Conservation (phyloP, 2,113 vertebrate species). For the Podarcis raffonei region DNA sequence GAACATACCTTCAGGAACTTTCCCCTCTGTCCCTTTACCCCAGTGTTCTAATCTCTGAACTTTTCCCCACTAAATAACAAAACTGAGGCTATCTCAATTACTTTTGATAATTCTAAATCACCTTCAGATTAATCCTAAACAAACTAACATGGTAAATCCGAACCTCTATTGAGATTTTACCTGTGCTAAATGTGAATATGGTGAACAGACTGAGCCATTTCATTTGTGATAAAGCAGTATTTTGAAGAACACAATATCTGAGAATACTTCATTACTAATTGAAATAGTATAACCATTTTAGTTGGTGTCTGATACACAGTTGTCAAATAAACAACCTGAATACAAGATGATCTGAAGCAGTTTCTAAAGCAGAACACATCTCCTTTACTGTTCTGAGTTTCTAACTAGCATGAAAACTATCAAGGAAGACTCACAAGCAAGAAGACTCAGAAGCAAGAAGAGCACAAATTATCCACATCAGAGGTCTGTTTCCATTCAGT, state of each 20-base stretch:
- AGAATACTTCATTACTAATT: background rate
- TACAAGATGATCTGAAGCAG: background rate
- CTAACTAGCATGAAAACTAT: conserved; percentile 9
- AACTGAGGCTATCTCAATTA: background rate
- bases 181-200: background rate
- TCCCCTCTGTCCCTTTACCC: background rate
- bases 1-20: background rate
- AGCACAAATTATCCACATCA: background rate
- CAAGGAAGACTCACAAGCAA: background rate
- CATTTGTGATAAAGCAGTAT: background rate
- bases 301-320: background rate
- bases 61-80: background rate
- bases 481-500: conserved; percentile 57
- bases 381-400: background rate
- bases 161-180: background rate
- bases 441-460: background rate
- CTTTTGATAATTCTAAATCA: background rate
- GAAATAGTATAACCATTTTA: background rate
- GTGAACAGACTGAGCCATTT: background rate
- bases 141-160: background rate
- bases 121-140: background rate
- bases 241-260: background rate
- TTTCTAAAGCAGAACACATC: background rate
- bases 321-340: background rate
- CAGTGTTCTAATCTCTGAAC: background rate